phyloP scores from a whole-genome alignment of 2,888 invertebrate species.

The Ormyrus nitidulus region DNA sequence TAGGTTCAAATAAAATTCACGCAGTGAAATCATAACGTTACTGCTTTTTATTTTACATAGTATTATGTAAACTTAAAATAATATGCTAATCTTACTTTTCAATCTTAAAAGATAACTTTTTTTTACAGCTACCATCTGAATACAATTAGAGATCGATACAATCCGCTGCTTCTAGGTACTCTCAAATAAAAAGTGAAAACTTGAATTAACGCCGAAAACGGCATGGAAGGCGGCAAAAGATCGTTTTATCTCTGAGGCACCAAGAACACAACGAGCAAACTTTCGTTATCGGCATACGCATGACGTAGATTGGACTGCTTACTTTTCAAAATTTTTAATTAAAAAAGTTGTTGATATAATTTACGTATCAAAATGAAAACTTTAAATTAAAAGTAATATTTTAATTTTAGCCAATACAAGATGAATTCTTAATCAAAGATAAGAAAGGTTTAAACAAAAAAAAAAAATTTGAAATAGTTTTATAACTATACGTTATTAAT shows the following conservation, averaged over 20 bases:
- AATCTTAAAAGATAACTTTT: conserved; percentile 32
- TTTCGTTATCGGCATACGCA: conserved; percentile 41
- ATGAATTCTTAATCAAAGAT: not conserved
- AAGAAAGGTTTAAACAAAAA: too few species aligned
- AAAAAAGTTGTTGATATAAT: not conserved
- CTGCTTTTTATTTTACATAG: conserved; percentile 16
- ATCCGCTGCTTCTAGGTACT: conserved; percentile 22
- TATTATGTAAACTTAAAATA: conserved; percentile 26
- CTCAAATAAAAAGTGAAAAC: conserved; percentile 12
- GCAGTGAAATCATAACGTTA: conserved; percentile 27
- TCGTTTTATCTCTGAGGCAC: not conserved
- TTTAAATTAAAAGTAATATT: conserved; percentile 5
- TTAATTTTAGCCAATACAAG: not conserved
- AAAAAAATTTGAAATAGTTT: conserved; percentile 9
- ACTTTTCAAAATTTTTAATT: conserved; percentile 30
- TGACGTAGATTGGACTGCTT: conserved; percentile 24
- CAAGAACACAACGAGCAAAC: conserved; percentile 17
- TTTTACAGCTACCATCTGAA: conserved; percentile 41
- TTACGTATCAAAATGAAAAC: not conserved
- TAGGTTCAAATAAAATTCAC: conserved; percentile 6
- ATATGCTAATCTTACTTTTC: conserved; percentile 25
- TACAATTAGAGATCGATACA: conserved; percentile 44
- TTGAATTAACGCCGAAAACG: not conserved
- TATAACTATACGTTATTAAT: conserved; percentile 1
- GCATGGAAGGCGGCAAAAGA: not conserved